Evolutionary conservation across 1,140 invertebrate species (phyloP).

Genomic region (Steinernema feltiae): DNA sequence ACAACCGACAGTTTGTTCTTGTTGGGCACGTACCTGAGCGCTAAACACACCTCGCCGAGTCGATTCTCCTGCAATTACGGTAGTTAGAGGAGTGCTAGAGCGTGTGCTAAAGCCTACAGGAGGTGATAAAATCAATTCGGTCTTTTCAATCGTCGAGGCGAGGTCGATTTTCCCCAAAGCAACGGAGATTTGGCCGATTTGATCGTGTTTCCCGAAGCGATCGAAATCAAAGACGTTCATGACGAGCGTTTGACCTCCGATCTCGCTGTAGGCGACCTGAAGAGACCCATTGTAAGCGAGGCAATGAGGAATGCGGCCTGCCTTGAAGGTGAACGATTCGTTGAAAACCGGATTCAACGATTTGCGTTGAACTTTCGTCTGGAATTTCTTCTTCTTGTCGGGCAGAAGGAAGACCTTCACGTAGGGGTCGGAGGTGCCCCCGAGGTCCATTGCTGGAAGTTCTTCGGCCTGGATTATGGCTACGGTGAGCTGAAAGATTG

Average conservation of each 20-base stretch:
- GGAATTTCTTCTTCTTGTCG: conserved; percentile 60
- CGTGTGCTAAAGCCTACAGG: too few species aligned
- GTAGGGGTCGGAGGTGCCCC: conserved; percentile 51
- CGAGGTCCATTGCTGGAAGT: conserved; percentile 55
- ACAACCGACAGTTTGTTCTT: conserved; percentile 73
- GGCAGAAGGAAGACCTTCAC: conserved; percentile 59
- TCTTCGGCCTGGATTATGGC: conserved; percentile 53
- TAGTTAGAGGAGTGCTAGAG: too few species aligned
- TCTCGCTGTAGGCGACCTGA: conserved; percentile 55
- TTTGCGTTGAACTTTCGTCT: conserved; percentile 60
- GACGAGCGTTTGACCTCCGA: conserved; percentile 62
- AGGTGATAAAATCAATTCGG: conserved; percentile 48
- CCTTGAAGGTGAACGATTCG: conserved; percentile 58
- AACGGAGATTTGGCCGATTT: conserved; percentile 70
- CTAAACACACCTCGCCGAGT: conserved; percentile 72
- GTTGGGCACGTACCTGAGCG: conserved; percentile 73
- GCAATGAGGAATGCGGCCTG: conserved; percentile 18
- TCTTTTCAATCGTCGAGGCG: conserved; percentile 53
- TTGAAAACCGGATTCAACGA: conserved; percentile 60
- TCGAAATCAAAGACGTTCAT: conserved; percentile 86
- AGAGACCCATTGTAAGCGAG: conserved; percentile 18
- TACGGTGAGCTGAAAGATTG: neutral
- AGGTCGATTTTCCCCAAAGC: conserved; percentile 55
- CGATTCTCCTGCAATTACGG: conserved; percentile 68
- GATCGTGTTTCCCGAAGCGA: conserved; percentile 77